Evolutionary conservation across 92 coral and sea anemone genomes (phyloP).

Genomic region (Heteractis magnifica): DNA sequence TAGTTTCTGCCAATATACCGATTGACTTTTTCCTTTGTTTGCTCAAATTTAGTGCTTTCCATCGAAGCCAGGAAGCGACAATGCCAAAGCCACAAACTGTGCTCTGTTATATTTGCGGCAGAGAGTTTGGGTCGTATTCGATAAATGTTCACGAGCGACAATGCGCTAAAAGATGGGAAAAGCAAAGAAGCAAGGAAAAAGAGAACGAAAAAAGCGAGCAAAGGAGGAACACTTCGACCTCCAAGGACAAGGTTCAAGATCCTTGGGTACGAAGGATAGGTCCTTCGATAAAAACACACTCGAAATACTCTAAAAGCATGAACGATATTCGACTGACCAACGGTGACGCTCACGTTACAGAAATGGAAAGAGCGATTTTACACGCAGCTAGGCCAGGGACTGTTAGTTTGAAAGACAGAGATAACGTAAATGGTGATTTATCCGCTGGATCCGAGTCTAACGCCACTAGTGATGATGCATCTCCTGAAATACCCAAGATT

Average conservation of each 20-base stretch:
- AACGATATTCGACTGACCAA: conserved; percentile 60
- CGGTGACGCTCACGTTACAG: conserved; percentile 27
- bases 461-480: background rate
- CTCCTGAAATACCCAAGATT: conserved; percentile 14
- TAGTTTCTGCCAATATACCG: conserved; percentile 5
- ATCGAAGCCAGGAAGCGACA: conserved; percentile 1
- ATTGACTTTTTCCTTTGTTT: conserved; percentile 8
- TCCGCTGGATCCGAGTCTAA: conserved; percentile 1
- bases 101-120: conserved; percentile 80
- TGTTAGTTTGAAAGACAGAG: conserved; percentile 38
- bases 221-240: conserved; percentile 33
- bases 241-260: conserved; percentile 43
- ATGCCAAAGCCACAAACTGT: conserved; percentile 89
- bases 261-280: conserved; percentile 40
- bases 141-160: conserved; percentile 78
- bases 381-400: conserved; percentile 48
- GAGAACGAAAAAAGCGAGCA: conserved; percentile 41
- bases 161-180: conserved; percentile 84
- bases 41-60: conserved; percentile 4
- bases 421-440: conserved; percentile 19
- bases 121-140: conserved; percentile 83
- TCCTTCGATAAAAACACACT: conserved; percentile 39
- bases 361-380: conserved; percentile 47
- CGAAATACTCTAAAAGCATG: conserved; percentile 58
- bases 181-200: conserved; percentile 47